phyloP scores from a whole-genome alignment of 2,113 vertebrate species.

The Macquaria ambigua region DNA sequence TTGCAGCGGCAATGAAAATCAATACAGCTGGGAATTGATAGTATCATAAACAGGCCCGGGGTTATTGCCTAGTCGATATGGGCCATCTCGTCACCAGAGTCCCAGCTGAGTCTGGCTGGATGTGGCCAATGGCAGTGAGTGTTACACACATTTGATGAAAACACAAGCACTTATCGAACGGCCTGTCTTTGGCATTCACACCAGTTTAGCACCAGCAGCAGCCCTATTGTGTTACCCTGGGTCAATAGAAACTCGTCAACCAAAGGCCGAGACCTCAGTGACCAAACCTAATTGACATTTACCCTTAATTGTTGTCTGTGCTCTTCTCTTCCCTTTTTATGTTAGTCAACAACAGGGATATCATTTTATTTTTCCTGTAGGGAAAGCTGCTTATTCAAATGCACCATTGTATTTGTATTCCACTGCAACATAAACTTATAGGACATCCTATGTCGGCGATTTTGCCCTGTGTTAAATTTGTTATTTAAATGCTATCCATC shows the following conservation, averaged over 20 bases:
- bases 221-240: background rate
- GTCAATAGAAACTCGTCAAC: conserved; percentile 23
- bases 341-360: background rate
- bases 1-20: conserved; percentile 60
- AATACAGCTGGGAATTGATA: conserved; percentile 67
- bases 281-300: conserved; percentile 31
- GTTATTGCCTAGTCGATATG: conserved; percentile 67
- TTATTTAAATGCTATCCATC: background rate
- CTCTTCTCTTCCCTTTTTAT: background rate
- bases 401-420: background rate
- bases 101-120: conserved; percentile 54
- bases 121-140: conserved; percentile 29
- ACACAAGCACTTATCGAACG: conserved; percentile 31
- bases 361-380: background rate
- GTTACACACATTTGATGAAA: conserved; percentile 47
- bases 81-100: conserved; percentile 29
- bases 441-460: background rate
- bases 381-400: background rate
- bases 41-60: conserved; percentile 57
- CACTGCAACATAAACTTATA: background rate
- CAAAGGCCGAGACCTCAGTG: conserved; percentile 15
- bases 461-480: background rate
- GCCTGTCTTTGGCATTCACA: conserved; percentile 16
- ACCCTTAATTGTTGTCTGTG: conserved; percentile 21
- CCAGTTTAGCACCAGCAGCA: conserved; percentile 38